Percentiles rank a stretch among this genome's conserved stretches.
Evolutionary conservation across 2,888 invertebrate genomes (phyloP).

Genomic region (Coelinius sp.): DNA sequence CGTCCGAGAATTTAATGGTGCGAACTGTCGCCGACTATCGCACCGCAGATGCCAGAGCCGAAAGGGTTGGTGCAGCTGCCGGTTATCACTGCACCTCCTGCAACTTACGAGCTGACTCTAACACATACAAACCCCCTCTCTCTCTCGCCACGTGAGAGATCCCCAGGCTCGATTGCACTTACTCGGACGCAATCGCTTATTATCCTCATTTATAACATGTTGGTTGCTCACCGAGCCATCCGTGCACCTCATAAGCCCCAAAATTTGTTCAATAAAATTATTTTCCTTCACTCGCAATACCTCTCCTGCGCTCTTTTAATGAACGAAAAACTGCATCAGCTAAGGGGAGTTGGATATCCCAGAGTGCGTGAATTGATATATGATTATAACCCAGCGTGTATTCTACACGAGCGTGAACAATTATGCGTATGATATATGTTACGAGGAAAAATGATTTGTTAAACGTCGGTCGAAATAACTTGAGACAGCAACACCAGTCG

Average conservation of each 20-base stretch:
- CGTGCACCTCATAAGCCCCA: conserved; percentile 16
- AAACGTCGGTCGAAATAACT: conserved; percentile 64
- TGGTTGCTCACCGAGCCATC: conserved; percentile 4
- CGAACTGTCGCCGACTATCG: conserved; percentile 55
- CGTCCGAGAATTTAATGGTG: conserved; percentile 50
- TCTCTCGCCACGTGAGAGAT: conserved; percentile 25
- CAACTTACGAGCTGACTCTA: conserved; percentile 37
- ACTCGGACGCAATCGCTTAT: conserved; percentile 36
- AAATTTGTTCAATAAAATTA: conserved; percentile 16
- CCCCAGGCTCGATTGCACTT: conserved; percentile 33
- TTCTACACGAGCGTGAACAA: conserved; percentile 42
- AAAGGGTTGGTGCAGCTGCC: conserved; percentile 61
- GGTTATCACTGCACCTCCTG: conserved; percentile 61
- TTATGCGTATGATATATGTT: conserved; percentile 42
- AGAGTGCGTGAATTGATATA: conserved; percentile 36
- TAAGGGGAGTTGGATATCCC: conserved; percentile 4
- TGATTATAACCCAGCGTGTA: conserved; percentile 43
- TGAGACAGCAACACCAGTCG: conserved; percentile 56
- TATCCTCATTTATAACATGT: conserved; percentile 31
- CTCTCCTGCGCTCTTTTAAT: not conserved
- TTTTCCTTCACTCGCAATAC: not conserved
- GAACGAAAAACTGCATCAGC: not conserved
- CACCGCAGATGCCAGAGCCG: conserved; percentile 50
- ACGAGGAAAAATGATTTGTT: conserved; percentile 62
- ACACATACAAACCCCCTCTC: not conserved